Evolutionary conservation across 2,113 vertebrate species (phyloP).

Genomic region (Chionomys nivalis): DNA sequence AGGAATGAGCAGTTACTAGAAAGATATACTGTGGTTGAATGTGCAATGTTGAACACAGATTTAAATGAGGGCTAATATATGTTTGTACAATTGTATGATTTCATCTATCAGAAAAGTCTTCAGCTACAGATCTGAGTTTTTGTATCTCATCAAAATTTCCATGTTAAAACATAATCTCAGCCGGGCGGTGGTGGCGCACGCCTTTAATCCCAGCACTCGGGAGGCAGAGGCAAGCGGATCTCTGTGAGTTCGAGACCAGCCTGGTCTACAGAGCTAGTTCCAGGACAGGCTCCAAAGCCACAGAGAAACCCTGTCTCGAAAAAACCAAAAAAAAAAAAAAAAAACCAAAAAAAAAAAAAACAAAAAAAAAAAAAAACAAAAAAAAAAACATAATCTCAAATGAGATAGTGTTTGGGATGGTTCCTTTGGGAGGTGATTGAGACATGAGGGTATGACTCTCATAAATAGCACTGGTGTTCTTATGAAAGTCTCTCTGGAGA

Average conservation of each 20-base stretch:
- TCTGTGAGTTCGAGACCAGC: too few relatives aligned
- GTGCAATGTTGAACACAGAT: not conserved
- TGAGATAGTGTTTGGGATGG: not conserved
- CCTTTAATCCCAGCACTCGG: too few relatives aligned
- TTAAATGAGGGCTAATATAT: not conserved
- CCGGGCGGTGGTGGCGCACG: too few relatives aligned
- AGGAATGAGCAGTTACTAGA: not conserved
- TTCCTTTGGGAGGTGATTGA: not conserved
- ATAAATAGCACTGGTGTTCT: not conserved
- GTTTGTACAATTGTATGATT: not conserved
- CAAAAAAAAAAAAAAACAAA: too few relatives aligned
- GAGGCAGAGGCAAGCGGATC: too few relatives aligned
- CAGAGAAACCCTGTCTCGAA: too few relatives aligned
- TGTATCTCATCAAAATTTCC: not conserved
- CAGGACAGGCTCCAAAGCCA: too few relatives aligned
- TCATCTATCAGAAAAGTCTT: not conserved
- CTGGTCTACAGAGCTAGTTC: too few relatives aligned
- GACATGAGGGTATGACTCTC: not conserved
- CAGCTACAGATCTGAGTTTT: not conserved
- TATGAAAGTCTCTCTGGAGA: not conserved
- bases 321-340: too few relatives aligned
- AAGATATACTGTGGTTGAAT: not conserved
- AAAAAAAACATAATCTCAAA: not conserved
- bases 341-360: too few relatives aligned
- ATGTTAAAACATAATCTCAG: not conserved